phyloP scores from a whole-genome alignment of 2,888 invertebrate species.

The Dusona sp. region DNA sequence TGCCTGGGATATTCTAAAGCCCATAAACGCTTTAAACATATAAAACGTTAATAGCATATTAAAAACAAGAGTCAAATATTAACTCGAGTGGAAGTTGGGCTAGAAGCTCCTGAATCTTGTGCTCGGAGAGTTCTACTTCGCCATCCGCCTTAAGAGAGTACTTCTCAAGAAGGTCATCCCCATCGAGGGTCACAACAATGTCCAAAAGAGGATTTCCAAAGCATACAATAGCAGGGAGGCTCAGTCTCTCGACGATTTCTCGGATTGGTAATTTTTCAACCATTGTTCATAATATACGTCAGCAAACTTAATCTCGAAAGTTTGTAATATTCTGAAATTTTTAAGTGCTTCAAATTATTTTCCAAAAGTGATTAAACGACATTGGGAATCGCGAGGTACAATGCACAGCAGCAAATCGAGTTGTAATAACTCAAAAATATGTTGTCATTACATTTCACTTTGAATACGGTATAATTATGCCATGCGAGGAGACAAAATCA shows the following conservation, averaged over 20 bases:
- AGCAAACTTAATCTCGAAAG: not conserved
- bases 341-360: not conserved
- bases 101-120: constrained; percentile 76
- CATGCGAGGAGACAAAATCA: constrained; percentile 54
- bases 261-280: constrained; percentile 73
- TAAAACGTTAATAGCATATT: not conserved
- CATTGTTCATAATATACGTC: constrained; percentile 66
- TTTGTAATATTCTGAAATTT: constrained; percentile 29
- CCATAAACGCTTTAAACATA: too few relatives aligned
- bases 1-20: too few relatives aligned
- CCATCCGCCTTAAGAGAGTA: constrained; percentile 79
- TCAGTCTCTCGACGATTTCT: constrained; percentile 70
- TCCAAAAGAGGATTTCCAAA: constrained; percentile 84
- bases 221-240: constrained; percentile 78
- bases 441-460: constrained; percentile 16
- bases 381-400: not conserved
- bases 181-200: constrained; percentile 75
- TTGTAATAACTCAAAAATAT: not conserved
- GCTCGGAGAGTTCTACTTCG: constrained; percentile 78
- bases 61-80: constrained; percentile 54
- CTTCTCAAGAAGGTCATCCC: constrained; percentile 78
- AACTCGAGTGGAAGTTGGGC: constrained; percentile 77
- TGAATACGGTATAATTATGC: constrained; percentile 40
- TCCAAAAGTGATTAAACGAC: not conserved
- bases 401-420: not conserved